These are phyloP conservation scores for Aulostomus chinensis DNA, from an alignment of 2,797 vertebrate species.

Conservation along the genomic window DNA sequence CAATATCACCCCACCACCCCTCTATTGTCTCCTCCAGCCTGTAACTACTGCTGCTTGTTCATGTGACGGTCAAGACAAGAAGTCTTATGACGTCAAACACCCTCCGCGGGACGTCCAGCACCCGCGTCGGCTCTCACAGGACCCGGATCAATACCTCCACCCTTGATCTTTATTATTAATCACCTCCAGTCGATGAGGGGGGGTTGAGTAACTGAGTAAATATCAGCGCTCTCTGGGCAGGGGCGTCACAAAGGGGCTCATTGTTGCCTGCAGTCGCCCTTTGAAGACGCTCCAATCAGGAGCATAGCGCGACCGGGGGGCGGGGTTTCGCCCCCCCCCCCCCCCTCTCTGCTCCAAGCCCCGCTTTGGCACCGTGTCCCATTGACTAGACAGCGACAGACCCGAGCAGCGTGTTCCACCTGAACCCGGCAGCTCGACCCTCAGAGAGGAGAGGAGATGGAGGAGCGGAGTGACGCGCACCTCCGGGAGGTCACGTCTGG, in stretches of 20 bases:
- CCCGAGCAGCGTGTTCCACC: conserved; percentile 14
- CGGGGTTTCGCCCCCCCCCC: conserved; percentile 48
- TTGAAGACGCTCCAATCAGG: conserved; percentile 71
- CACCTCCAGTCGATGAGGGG: conserved; percentile 12
- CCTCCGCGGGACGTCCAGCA: conserved; percentile 16
- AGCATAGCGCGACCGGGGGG: conserved; percentile 57
- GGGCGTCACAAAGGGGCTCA: conserved; percentile 72
- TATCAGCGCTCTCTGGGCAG: conserved; percentile 21
- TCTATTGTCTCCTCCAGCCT: conserved; percentile 52
- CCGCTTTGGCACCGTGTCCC: conserved; percentile 45
- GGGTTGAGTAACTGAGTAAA: conserved; percentile 11
- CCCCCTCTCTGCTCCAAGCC: conserved; percentile 10
- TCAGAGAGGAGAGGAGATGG: conserved; percentile 12
- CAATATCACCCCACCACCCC: conserved; percentile 1
- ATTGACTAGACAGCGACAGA: conserved; percentile 47
- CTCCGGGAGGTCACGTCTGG: conserved; percentile 50
- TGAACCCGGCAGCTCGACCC: background rate
- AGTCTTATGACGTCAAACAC: conserved; percentile 21
- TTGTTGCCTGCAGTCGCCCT: conserved; percentile 73
- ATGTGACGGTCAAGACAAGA: conserved; percentile 13
- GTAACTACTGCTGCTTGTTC: conserved; percentile 19
- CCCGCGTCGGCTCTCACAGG: no score
- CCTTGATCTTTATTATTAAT: conserved; percentile 4
- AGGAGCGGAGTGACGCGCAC: conserved; percentile 44
- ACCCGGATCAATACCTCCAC: background rate